These are phyloP conservation scores for Trissonchulus latispiculum DNA, from an alignment of 2,888 invertebrate species.

Conservation along the genomic window DNA sequence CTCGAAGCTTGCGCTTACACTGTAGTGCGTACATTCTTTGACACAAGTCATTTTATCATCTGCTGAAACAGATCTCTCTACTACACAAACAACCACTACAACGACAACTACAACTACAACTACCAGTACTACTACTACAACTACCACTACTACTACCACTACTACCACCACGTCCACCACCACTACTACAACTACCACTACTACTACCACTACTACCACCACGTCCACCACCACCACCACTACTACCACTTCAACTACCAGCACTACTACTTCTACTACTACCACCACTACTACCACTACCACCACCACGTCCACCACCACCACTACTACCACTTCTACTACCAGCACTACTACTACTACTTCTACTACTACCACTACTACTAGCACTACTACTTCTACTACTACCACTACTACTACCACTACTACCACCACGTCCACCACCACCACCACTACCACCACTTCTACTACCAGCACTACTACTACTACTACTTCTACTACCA, in stretches of 20 bases:
- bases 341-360: conserved; percentile 13
- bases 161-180: neutral
- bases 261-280: conserved; percentile 17
- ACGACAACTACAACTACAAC: neutral
- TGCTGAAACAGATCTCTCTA: neutral
- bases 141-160: conserved; percentile 4
- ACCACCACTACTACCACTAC: conserved; percentile 18
- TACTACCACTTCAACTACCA: conserved; percentile 15
- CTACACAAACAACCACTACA: neutral
- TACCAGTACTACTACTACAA: neutral
- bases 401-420: conserved; percentile 15
- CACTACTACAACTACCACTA: conserved; percentile 17
- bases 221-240: conserved; percentile 14
- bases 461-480: too few species aligned
- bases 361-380: conserved; percentile 15
- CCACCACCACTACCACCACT: conserved; percentile 18
- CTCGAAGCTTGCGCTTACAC: too few species aligned
- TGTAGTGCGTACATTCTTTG: too few species aligned
- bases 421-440: conserved; percentile 14
- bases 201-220: conserved; percentile 17
- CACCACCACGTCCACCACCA: conserved; percentile 9
- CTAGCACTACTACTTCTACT: conserved; percentile 9
- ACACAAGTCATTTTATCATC: too few species aligned
- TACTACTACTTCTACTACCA: too few species aligned
- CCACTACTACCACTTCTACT: conserved; percentile 15